Base-by-base conservation (phyloP, 2,113 vertebrate species). In the Circaetus cinerascens region DNA sequence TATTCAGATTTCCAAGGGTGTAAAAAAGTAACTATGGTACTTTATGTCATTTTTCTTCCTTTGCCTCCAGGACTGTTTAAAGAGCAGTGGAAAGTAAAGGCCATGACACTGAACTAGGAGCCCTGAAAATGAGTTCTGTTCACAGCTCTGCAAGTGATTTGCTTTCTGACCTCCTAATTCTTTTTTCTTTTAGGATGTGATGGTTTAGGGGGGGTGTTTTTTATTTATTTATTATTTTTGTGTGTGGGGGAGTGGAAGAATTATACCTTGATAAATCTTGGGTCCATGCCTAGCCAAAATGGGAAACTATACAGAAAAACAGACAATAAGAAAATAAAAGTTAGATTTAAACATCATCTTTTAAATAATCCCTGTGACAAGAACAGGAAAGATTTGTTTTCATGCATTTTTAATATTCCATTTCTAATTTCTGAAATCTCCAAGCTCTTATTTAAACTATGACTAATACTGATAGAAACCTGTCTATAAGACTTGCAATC, bases 161-260 rank as follows among this genome's bases (percentile, higher is more conserved):
- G 5, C 3, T 89, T 94, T 77, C 76, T 73, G 34, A 64, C 8
- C 2, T 79, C 8, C 34, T 74, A 7, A 20, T 30, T 51, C 0
- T 1, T 20, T 86, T 85, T 88, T 57, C 7, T 43, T 89, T 67
- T 46, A 46, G 10, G 30, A 45, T 55, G 27, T 69, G 21, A 63
- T 9, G 0, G 9, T 71, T 73, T 79, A 48, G 7, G 5, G 1
- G 1, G 5, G 9, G 48, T 8, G 7, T 0, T 14, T 34, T n/a
- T 16, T 46, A 11, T 29, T 81, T 53, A 3, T 43, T 80, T 60
- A 10, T 51, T 51, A 27, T 38, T 40, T 25, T 19, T 60, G 5
- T 9, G 30, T 13, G 4, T 11, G 15, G 22, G 20, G 2, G 38
- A 36, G 3, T 16, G 13, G 29, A 36, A 88, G 5, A 50, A 63